Conservation (phyloP, 2,888 invertebrate species). For the Tetragnatha montana region DNA sequence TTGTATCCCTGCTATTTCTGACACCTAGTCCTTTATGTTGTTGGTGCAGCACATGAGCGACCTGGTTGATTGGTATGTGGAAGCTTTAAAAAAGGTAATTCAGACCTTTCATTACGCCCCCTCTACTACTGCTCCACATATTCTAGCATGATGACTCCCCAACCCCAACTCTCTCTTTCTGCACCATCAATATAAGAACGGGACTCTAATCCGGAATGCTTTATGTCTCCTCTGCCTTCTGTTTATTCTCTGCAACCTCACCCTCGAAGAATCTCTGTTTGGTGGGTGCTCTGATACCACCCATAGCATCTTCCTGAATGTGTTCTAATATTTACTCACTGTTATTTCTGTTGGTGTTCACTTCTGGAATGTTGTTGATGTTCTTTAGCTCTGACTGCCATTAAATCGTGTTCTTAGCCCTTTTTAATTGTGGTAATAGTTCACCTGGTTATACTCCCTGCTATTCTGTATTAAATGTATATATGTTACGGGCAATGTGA, state of each 20-base stretch:
- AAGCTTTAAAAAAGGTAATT: conserved; percentile 72
- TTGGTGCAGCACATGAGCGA: conserved; percentile 73
- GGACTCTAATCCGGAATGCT: conserved; percentile 29
- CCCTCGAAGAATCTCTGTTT: conserved; percentile 19
- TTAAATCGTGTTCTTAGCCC: conserved; percentile 10
- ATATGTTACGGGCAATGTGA: too few relatives aligned
- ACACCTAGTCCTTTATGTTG: conserved; percentile 71
- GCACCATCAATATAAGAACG: conserved; percentile 61
- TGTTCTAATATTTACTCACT: conserved; percentile 2
- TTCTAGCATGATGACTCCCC: conserved; percentile 57
- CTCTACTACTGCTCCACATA: conserved; percentile 58
- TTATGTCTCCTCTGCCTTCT: conserved; percentile 19
- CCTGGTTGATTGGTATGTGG: conserved; percentile 72
- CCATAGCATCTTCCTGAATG: conserved; percentile 25
- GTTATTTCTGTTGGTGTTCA: conserved; percentile 24
- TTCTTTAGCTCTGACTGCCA: conserved; percentile 35
- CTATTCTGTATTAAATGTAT: neutral
- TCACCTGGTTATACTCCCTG: neutral
- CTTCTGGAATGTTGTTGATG: conserved; percentile 44
- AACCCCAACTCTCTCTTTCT: conserved; percentile 33
- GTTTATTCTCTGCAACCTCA: conserved; percentile 38
- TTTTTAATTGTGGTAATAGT: conserved; percentile 20
- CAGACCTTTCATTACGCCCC: conserved; percentile 57
- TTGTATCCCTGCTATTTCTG: conserved; percentile 71
- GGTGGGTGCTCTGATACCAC: conserved; percentile 8